Evolutionary conservation across 2,888 invertebrate species (phyloP), one percentile per base, ranked within the genome.

Genomic region (Hemicrepidius hirtus): DNA sequence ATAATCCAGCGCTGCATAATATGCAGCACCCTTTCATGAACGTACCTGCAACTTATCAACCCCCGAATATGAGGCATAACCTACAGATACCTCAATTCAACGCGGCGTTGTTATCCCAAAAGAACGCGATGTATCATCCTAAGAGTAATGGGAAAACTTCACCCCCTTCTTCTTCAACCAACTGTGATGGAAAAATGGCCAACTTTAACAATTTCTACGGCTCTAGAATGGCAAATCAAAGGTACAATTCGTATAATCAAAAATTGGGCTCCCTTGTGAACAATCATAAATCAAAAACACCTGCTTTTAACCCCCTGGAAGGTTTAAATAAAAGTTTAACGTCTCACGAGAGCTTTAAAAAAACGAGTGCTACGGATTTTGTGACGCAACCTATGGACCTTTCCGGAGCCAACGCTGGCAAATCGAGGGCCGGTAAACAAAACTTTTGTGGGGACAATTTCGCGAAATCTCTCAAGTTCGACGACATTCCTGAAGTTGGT

Each of bases 401-500:
- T 64, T 86, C 87, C 50, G 86, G 86, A 16, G 80, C 82, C 72
- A 80, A 80, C 75, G 74, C 79, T 69, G 74, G 79, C 64, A 84
- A 84, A 77, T 82, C 87, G 72, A 87, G 87, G 80, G 83, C 86
- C 71, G 87, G 87, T 79, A 87, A 87, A 87, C 74, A 87, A 86
- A 87, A 83, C 77, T 86, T 86, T 78, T 86, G 86, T 75, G 88
- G 87, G 1, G 82, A 82, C 75, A 82, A 81, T 68, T 81, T 83
- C 73, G 83, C 86, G 40, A 69, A 83, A 78, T 70, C 80, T 81
- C 37, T 82, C 81, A 72, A 86, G 84, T 78, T 85, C 66, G 91
- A 91, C 41, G 91, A 91, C 60, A 81, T 87, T 80, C 88, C 91
- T 1, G 92, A 92, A 83, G 91, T 91, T 46, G 91, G 91, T 77